Percentiles rank a stretch among this genome's conserved stretches.
Conservation (phyloP, 2,113 vertebrate genomes). For the Sinocyclocheilus maitianheensis region DNA sequence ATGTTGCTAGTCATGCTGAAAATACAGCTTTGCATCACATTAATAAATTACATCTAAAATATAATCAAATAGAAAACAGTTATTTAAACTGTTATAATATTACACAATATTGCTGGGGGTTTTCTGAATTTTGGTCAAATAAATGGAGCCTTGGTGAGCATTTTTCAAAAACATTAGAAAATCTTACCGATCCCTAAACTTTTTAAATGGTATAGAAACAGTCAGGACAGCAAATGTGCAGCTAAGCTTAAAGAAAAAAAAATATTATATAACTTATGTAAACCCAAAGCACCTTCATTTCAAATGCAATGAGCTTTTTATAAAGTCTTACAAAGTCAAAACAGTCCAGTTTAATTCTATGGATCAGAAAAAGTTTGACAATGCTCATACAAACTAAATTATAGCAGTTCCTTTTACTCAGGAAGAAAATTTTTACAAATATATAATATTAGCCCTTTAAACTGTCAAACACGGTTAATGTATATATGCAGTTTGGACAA, state of each 20-base stretch:
- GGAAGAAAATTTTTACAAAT: background rate
- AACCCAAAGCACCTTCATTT: background rate
- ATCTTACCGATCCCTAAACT: background rate
- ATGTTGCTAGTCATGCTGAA: background rate
- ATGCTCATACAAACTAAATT: background rate
- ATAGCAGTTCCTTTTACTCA: background rate
- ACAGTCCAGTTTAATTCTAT: background rate
- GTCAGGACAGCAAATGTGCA: background rate
- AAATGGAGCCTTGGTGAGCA: background rate
- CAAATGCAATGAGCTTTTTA: background rate
- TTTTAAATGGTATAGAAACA: background rate
- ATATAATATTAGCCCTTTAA: background rate
- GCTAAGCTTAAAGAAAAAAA: background rate
- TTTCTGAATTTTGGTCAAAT: background rate
- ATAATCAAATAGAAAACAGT: background rate
- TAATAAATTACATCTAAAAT: background rate
- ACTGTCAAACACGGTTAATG: constrained; percentile 26
- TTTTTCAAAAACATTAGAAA: background rate
- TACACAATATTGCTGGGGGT: background rate
- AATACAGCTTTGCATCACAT: background rate
- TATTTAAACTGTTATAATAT: background rate
- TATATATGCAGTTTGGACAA: constrained; percentile 10
- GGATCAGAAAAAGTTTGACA: background rate
- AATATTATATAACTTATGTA: background rate
- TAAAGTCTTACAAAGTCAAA: background rate